Base-by-base conservation (phyloP, 2,113 vertebrate genomes). In the Thunnus maccoyii region DNA sequence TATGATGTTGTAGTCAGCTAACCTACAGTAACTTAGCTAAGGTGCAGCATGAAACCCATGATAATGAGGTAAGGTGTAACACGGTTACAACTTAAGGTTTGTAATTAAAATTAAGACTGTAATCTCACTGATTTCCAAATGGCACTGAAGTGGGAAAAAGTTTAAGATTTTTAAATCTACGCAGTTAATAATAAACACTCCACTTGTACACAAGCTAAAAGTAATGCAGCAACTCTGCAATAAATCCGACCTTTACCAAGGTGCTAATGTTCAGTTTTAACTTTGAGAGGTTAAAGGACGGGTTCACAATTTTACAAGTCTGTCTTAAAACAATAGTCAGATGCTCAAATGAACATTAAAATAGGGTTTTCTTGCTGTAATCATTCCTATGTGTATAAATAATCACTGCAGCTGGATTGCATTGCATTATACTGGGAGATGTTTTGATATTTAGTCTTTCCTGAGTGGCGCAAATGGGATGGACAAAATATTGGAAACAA, bases 1-100 rank as follows among this genome's bases (percentile, higher is more conserved):
- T 62, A 81, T 66, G 46, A 85, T 78, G 86, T 58, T 83, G 13
- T 78, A 78, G 64, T 71, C 20, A 61, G 72, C 83, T 88, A 85
- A 76, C 76, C n/a, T 36, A 20, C 16, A 66, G 30, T 56, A 77
- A 78, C 86, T 75, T 68, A 83, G 30, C 55, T 69, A 83, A 90
- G 64, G 75, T 88, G 91, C 88, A 90, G 62, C 69, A 92, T 93
- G 90, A 87, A 78, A 77, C 50, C 55, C 22, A 61, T 58, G 32
- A 83, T 74, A 79, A 89, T 74, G 83, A 93, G 93, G 93, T 94
- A 90, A 93, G 91, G 46, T 63, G 67, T 20, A 60, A 68, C 14
- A 20, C 47, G 22, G 25, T 60, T 41, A 4, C 6, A 3, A 65
- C 4, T 8, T 3, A 30, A 3, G 27, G 2, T 22, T 7, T 62